Evolutionary conservation across 2,797 vertebrate species (phyloP).

Genomic region (Melanogrammus aeglefinus): DNA sequence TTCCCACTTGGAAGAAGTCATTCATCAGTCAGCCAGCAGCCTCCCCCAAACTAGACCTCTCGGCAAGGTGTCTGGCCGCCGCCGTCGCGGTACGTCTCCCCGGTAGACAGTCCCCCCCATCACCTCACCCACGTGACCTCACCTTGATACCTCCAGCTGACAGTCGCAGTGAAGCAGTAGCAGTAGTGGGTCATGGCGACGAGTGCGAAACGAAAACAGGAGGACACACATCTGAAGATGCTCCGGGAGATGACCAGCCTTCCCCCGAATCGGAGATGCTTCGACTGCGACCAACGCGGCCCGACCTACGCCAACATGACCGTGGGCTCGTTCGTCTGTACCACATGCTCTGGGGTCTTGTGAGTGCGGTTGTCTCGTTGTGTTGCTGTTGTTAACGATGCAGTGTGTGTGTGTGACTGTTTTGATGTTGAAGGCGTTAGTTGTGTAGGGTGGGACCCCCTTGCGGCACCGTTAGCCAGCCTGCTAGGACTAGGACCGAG

Average conservation of each 20-base stretch:
- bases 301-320: slow-evolving; percentile 99
- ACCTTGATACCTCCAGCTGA: neutral
- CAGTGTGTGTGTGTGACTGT: neutral
- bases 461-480: slow-evolving; percentile 52
- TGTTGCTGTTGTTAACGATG: neutral
- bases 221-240: slow-evolving; percentile 99
- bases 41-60: slow-evolving; percentile 42
- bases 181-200: slow-evolving; percentile 85
- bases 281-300: slow-evolving; percentile 98
- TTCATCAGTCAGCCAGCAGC: slow-evolving; percentile 45
- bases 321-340: slow-evolving; percentile 96
- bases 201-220: slow-evolving; percentile 95
- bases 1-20: slow-evolving; percentile 45
- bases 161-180: neutral
- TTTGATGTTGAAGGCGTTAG: slow-evolving; percentile 10
- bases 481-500: slow-evolving; percentile 34
- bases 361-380: slow-evolving; percentile 79
- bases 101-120: neutral
- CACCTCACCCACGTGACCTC: slow-evolving; percentile 55
- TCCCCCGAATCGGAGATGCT: slow-evolving; percentile 95
- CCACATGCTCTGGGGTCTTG: slow-evolving; percentile 97
- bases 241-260: slow-evolving; percentile 96
- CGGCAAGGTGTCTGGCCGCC: slow-evolving; percentile 56
- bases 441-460: neutral
- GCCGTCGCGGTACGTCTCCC: slow-evolving; percentile 19